Conservation (phyloP, 2,113 vertebrate genomes). For the Caranx ignobilis region DNA sequence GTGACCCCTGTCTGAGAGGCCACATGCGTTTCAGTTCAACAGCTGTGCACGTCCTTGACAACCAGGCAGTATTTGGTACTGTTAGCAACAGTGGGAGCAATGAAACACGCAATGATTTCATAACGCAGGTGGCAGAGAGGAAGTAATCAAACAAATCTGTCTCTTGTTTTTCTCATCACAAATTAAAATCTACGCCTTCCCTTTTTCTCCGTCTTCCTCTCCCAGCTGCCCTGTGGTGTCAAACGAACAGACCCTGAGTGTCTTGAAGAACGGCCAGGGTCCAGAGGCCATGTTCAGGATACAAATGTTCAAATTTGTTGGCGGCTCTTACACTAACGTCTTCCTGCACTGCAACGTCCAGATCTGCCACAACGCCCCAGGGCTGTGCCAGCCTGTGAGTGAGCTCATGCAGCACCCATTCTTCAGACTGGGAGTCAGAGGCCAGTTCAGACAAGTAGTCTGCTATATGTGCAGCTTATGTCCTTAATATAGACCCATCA, state of each 20-base stretch:
- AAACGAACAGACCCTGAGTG: conserved; percentile 75
- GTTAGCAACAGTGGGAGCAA: conserved; percentile 63
- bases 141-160: conserved; percentile 24
- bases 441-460: conserved; percentile 62
- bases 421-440: conserved; percentile 33
- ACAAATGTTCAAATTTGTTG: conserved; percentile 85
- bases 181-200: neutral
- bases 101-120: conserved; percentile 50
- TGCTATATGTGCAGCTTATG: conserved; percentile 22
- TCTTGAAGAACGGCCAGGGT: conserved; percentile 80
- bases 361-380: conserved; percentile 81
- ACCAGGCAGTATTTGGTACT: conserved; percentile 68
- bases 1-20: conserved; percentile 73
- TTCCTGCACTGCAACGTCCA: conserved; percentile 85
- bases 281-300: conserved; percentile 83
- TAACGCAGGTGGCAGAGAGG: conserved; percentile 22
- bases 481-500: conserved; percentile 58
- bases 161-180: neutral
- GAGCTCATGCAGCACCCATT: conserved; percentile 26
- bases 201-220: neutral
- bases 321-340: conserved; percentile 78
- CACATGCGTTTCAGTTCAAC: conserved; percentile 70
- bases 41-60: conserved; percentile 80
- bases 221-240: conserved; percentile 77
- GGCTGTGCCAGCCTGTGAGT: conserved; percentile 80